These are phyloP conservation scores for Creontiades dilutus DNA, from an alignment of 2,888 invertebrate genomes.

Conservation along the genomic window DNA sequence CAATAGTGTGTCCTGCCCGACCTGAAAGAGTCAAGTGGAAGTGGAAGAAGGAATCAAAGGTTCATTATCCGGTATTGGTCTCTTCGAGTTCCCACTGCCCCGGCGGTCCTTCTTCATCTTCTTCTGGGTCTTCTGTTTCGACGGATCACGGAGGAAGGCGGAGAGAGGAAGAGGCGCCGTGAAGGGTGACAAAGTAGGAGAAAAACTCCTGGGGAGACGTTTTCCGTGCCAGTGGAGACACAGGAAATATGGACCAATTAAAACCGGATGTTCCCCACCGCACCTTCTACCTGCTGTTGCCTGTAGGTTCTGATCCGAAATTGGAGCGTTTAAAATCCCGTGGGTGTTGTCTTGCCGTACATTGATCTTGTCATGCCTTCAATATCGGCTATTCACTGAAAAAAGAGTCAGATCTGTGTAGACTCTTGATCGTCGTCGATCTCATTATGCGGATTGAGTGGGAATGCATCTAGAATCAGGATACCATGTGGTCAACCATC, in stretches of 20 bases:
- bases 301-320: background rate
- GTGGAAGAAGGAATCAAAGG: conserved; percentile 65
- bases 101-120: conserved; percentile 46
- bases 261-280: conserved; percentile 56
- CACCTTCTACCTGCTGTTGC: background rate
- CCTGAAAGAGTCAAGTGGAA: conserved; percentile 34
- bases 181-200: conserved; percentile 59
- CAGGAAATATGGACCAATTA: conserved; percentile 73
- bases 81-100: conserved; percentile 49
- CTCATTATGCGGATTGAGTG: no score
- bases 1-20: conserved; percentile 65
- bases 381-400: no score
- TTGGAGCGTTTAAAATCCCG: background rate
- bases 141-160: background rate
- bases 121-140: conserved; percentile 17
- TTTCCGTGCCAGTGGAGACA: conserved; percentile 64
- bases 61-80: conserved; percentile 71
- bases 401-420: no score
- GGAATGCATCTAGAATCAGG: no score
- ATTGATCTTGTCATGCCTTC: no score
- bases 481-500: no score
- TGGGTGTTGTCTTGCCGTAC: no score
- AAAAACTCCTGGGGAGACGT: conserved; percentile 45
- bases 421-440: no score
- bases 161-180: background rate